Conservation (phyloP, 2,888 invertebrate species). For the Eupithecia pulchellata region DNA sequence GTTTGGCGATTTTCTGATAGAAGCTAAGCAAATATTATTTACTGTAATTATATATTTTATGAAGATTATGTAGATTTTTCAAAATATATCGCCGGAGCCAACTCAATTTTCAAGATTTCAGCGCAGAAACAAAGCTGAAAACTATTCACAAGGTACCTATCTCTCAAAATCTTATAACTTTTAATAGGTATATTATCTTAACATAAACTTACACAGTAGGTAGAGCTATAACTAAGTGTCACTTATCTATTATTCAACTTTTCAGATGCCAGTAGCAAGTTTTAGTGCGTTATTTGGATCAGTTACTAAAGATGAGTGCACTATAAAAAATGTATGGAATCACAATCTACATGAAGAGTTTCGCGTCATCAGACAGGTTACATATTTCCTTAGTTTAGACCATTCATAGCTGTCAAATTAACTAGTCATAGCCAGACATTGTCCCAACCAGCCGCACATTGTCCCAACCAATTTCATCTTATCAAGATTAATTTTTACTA, state of each 20-base stretch:
- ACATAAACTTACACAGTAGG: neutral
- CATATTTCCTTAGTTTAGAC: neutral
- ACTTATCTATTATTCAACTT: neutral
- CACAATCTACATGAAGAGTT: constrained; percentile 99
- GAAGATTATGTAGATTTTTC: neutral
- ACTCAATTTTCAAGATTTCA: neutral
- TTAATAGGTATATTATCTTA: no score
- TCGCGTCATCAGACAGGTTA: constrained; percentile 94
- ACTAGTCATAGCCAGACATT: neutral
- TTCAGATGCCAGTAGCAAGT: constrained; percentile 89
- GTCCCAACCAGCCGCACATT: no score
- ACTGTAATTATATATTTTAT: neutral
- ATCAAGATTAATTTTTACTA: no score
- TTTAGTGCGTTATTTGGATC: constrained; percentile 88
- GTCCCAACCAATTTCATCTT: no score
- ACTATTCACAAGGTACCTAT: neutral
- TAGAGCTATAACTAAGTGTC: neutral
- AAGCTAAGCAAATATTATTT: neutral
- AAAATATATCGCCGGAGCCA: neutral
- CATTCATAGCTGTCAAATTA: neutral
- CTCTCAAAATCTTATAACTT: neutral
- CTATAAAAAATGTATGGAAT: constrained; percentile 99
- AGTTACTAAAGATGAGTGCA: constrained; percentile 87
- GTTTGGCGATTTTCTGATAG: neutral
- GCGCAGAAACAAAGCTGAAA: neutral